phyloP scores from a whole-genome alignment of 2,888 invertebrate genomes.

The Margaritifera margaritifera region DNA sequence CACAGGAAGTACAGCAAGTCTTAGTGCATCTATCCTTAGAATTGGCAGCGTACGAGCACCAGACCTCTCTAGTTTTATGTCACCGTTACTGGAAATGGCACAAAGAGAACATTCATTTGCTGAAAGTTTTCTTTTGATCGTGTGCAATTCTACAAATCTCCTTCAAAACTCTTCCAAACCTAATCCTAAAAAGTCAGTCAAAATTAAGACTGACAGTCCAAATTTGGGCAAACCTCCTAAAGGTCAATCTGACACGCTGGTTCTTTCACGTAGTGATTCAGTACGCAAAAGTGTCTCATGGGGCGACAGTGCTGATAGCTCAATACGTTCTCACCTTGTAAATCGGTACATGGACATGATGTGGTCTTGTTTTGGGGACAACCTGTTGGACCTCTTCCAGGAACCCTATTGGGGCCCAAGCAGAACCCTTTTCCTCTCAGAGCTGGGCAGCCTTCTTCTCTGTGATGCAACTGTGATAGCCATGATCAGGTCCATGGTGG shows the following conservation, averaged over 20 bases:
- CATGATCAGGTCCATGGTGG: constrained; percentile 65
- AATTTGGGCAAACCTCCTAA: constrained; percentile 37
- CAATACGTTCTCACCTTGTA: constrained; percentile 59
- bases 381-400: constrained; percentile 61
- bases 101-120: constrained; percentile 67
- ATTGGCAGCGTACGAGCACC: constrained; percentile 63
- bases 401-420: constrained; percentile 62
- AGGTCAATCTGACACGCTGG: constrained; percentile 54
- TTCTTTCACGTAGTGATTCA: constrained; percentile 60
- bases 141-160: constrained; percentile 68
- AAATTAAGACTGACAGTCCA: constrained; percentile 25
- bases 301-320: constrained; percentile 68
- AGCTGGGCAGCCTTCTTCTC: constrained; percentile 60
- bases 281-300: constrained; percentile 70
- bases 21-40: constrained; percentile 59
- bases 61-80: constrained; percentile 60
- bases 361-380: constrained; percentile 65
- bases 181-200: constrained; percentile 30
- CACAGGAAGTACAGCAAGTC: constrained; percentile 59
- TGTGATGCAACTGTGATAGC: constrained; percentile 60
- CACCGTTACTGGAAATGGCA: constrained; percentile 66
- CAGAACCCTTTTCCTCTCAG: constrained; percentile 47
- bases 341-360: constrained; percentile 65
- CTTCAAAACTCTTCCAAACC: constrained; percentile 57
- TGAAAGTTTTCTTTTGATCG: constrained; percentile 66